A percentile compares a stretch with the other conserved stretches of the same genome.
phyloP scores from a whole-genome alignment of 2,113 vertebrate genomes.

The Pangasianodon hypophthalmus region DNA sequence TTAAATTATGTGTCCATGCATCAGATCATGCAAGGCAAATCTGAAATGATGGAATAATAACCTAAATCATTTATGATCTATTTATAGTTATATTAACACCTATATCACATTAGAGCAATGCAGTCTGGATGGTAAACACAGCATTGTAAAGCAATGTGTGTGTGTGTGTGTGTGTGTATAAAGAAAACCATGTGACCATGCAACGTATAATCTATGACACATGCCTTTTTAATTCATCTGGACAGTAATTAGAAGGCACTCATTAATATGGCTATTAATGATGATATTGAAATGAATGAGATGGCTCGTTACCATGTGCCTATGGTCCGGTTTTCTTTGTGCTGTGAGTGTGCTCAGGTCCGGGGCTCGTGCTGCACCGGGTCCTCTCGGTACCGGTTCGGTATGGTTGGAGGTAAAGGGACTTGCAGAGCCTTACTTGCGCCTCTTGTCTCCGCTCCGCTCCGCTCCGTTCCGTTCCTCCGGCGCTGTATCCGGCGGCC shows the following conservation, averaged over 20 bases:
- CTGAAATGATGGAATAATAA: neutral
- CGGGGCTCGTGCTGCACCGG: neutral
- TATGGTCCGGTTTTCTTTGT: conserved; percentile 7
- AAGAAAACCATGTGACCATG: neutral
- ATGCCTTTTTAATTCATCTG: neutral
- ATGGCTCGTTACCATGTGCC: neutral
- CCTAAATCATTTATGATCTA: neutral
- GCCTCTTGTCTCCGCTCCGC: neutral
- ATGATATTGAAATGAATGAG: neutral
- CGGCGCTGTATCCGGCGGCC: conserved; percentile 53
- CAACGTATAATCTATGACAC: neutral
- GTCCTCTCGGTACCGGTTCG: conserved; percentile 20
- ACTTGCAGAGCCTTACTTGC: neutral
- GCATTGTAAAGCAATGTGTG: neutral
- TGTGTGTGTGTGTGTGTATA: neutral
- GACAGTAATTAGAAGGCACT: neutral
- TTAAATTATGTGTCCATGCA: neutral
- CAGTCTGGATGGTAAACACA: neutral
- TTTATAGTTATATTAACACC: neutral
- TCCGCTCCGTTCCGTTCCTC: conserved; percentile 39
- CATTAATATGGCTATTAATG: neutral
- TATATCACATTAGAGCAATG: neutral
- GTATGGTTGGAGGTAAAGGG: neutral
- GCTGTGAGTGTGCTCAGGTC: neutral
- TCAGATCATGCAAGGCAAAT: neutral